These are phyloP conservation scores for Poecilobothrus nobilitatus DNA, from an alignment of 2,888 invertebrate species.

Conservation along the genomic window DNA sequence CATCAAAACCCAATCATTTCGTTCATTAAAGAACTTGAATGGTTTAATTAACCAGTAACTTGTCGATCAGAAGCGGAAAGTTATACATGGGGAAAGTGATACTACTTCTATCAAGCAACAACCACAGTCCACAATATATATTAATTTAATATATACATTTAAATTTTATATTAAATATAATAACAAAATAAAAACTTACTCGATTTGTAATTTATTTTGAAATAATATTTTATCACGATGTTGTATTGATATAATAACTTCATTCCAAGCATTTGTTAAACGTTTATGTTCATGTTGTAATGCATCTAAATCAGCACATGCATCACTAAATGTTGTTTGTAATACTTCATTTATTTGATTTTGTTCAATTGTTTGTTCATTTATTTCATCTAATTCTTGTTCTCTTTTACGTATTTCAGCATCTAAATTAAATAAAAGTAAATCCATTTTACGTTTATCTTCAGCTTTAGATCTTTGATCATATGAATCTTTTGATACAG, in stretches of 20 bases:
- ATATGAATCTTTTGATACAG: conserved; percentile 38
- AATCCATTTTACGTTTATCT: conserved; percentile 47
- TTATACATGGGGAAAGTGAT: too few relatives aligned
- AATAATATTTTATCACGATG: conserved; percentile 59
- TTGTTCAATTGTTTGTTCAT: conserved; percentile 58
- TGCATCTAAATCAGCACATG: conserved; percentile 64
- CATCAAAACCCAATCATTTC: too few relatives aligned
- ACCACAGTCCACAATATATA: too few relatives aligned
- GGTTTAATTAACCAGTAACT: too few relatives aligned
- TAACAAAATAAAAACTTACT: too few relatives aligned
- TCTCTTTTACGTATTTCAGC: conserved; percentile 64
- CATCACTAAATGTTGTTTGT: conserved; percentile 54
- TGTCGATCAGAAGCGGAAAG: too few relatives aligned
- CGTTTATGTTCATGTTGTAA: conserved; percentile 61
- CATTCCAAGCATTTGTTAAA: conserved; percentile 64
- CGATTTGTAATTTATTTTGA: conserved; percentile 39
- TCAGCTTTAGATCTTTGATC: conserved; percentile 40
- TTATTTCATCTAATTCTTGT: conserved; percentile 53
- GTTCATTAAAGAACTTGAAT: too few relatives aligned
- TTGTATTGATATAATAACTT: conserved; percentile 60
- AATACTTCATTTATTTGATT: conserved; percentile 53
- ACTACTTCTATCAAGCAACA: too few relatives aligned
- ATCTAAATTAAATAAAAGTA: conserved; percentile 57
- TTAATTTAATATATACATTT: too few relatives aligned
- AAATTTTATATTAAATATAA: too few relatives aligned